phyloP scores from a whole-genome alignment of 2,797 vertebrate genomes.

The Leptodactylus fallax region DNA sequence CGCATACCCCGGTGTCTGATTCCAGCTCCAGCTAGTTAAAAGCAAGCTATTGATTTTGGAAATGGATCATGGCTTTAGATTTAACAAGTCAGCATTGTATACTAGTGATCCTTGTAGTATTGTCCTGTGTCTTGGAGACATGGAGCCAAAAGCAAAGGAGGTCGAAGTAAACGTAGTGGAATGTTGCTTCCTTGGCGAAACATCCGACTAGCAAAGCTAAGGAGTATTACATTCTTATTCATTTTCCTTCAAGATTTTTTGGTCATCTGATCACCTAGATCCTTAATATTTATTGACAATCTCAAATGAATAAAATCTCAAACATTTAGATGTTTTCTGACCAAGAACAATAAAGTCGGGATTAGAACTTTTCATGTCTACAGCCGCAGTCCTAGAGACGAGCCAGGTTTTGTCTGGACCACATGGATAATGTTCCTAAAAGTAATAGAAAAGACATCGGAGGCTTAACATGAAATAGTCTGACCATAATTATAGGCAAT shows the following conservation, averaged over 20 bases:
- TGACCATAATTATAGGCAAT: slow-evolving; percentile 59
- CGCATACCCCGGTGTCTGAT: neutral
- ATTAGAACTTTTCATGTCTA: slow-evolving; percentile 34
- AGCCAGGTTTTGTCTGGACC: slow-evolving; percentile 37
- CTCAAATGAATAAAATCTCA: neutral
- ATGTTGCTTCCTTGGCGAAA: neutral
- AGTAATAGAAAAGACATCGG: slow-evolving; percentile 53
- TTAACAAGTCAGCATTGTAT: slow-evolving; percentile 26
- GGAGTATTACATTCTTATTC: neutral
- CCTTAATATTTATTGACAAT: slow-evolving; percentile 11
- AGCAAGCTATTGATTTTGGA: slow-evolving; percentile 42
- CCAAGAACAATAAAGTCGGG: slow-evolving; percentile 46
- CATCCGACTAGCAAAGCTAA: neutral
- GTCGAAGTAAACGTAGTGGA: neutral
- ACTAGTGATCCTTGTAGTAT: slow-evolving; percentile 6
- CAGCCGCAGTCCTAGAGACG: slow-evolving; percentile 8
- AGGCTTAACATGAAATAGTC: slow-evolving; percentile 43
- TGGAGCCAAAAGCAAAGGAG: neutral
- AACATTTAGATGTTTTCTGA: slow-evolving; percentile 17
- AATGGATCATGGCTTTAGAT: neutral
- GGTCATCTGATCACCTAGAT: neutral
- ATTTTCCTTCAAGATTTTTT: neutral
- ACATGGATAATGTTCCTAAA: slow-evolving; percentile 37
- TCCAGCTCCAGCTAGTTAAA: slow-evolving; percentile 25
- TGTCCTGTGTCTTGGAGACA: neutral